These are phyloP conservation scores for Nestor notabilis DNA, from an alignment of 2,113 vertebrate genomes.

Conservation along the genomic window DNA sequence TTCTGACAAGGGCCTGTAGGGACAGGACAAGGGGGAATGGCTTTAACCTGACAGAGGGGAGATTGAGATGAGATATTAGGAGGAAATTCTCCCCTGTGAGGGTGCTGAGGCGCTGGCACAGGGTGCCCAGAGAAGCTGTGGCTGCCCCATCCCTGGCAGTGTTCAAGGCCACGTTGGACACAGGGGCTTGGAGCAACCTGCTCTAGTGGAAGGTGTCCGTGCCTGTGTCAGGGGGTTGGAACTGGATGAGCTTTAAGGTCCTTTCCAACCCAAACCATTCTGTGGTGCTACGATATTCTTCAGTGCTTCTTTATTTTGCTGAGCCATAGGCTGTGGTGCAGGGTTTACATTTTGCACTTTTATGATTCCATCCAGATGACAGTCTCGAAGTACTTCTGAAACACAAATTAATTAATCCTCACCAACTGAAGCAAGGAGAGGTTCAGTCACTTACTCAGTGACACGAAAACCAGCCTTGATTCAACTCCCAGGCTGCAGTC, in stretches of 20 bases:
- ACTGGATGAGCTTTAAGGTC: background rate
- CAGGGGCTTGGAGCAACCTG: no score
- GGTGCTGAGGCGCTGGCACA: no score
- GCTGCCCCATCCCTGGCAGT: no score
- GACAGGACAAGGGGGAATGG: no score
- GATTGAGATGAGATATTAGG: no score
- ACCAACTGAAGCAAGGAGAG: background rate
- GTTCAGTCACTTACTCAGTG: background rate
- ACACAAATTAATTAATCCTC: background rate
- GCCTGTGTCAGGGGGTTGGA: background rate
- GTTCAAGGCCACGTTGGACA: no score
- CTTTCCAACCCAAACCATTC: background rate
- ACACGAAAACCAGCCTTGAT: background rate
- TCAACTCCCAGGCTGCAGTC: background rate
- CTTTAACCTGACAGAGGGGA: no score
- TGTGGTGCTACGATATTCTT: background rate
- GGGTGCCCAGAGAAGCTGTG: no score
- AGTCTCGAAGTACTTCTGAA: background rate
- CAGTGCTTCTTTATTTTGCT: background rate
- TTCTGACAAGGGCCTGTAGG: no score
- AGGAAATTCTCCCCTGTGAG: no score
- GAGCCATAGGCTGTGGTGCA: background rate
- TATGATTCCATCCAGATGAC: background rate
- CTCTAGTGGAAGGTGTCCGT: background rate
- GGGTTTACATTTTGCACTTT: background rate